Conservation (phyloP, 2,113 vertebrate genomes). For the Tringa solitaria region DNA sequence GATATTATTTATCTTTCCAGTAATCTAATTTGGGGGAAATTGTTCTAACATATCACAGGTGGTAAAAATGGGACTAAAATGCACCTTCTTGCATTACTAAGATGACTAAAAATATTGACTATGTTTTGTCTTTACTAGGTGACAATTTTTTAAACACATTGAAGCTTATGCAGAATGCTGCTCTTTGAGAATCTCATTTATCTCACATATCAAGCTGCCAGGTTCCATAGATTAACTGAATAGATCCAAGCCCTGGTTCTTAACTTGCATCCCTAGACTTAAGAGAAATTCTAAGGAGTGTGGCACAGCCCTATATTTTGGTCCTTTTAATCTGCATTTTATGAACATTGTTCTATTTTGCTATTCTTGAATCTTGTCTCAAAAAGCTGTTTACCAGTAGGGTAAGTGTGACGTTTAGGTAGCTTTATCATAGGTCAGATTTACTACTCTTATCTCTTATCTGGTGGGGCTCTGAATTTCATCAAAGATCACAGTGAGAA, state of each 20-base stretch:
- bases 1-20: not conserved
- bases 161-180: not conserved
- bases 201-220: not conserved
- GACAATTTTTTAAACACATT: not conserved
- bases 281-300: not conserved
- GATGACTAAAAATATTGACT: not conserved
- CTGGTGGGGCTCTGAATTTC: not conserved
- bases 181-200: conserved; percentile 34
- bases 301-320: not conserved
- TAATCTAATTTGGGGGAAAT: not conserved
- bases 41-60: not conserved
- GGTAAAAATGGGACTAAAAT: conserved; percentile 10
- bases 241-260: not conserved
- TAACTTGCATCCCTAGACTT: not conserved
- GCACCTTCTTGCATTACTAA: not conserved
- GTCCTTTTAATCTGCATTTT: not conserved
- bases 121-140: not conserved
- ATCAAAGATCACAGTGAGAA: not conserved
- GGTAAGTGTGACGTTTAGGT: not conserved
- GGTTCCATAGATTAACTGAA: not conserved
- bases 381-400: not conserved
- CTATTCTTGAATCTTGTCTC: not conserved
- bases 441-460: not conserved
- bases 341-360: not conserved
- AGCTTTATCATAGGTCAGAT: not conserved